Evolutionary conservation across 2,797 vertebrate species (phyloP), one percentile per base, ranked within the genome.

Genomic region (Gallinago nigripennis): DNA sequence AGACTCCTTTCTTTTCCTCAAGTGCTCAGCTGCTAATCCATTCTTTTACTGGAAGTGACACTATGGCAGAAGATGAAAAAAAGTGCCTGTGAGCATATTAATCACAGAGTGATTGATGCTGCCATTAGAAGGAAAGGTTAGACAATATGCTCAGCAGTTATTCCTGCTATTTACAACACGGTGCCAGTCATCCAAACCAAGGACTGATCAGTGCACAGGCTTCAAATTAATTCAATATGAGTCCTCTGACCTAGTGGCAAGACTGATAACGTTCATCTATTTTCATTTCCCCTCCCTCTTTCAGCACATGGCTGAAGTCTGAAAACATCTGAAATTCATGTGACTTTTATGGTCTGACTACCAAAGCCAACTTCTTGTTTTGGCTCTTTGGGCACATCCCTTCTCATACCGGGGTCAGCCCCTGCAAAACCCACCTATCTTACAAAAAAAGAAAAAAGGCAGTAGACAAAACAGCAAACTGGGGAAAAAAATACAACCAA

Each of bases 61-160:
- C n/a, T 72, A 72, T 4, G 48, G 46, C 20, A 91, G 50, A 82
- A 79, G 60, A 92, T 20, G 25, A 75, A 94, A 80, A 80, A 88
- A 72, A 51, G 50, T 76, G 27, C 23, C 54, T 41, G 39, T 60
- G 21, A 78, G 61, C 39, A 69, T 41, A 31, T 82, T 86, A 88
- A 94, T 86, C 80, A 66, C 0, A 1, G n/a, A 48, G n/a, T 93
- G 94, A 95, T 73, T 84, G 93, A 96, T 92, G 53, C 27, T 89
- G 83, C 73, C 68, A 43, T 77, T 92, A 90, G 33, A 73, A 76
- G 64, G 39, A 61, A 57, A 86, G 33, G 66, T 90, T 84, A 90
- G 41, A 53, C 57, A 92, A 69, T 17, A 81, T 5, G 39, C 80
- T 93, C 94, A 96, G 94, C 83, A 83, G 33, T 86, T 94, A 88